Evolutionary conservation across 1,140 invertebrate species (phyloP).

Genomic region (Stegodyphus dumicola): DNA sequence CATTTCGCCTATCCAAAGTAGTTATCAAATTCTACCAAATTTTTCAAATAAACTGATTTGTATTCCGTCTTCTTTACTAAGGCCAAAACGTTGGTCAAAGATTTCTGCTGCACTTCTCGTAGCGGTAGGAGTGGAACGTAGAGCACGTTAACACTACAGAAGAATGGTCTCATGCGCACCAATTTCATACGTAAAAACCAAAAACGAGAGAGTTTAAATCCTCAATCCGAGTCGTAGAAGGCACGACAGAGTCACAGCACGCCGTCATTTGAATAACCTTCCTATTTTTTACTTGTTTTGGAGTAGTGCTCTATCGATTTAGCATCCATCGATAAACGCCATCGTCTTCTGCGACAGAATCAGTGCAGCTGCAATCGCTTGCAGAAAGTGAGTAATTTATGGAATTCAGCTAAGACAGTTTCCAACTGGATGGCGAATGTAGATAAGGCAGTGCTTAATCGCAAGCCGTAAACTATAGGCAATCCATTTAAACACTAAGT

Average conservation of each 20-base stretch:
- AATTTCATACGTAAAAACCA: neutral
- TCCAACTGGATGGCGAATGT: too few species aligned
- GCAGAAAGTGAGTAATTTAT: too few species aligned
- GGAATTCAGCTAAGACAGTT: too few species aligned
- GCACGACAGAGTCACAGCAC: neutral
- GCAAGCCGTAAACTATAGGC: too few species aligned
- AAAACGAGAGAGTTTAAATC: neutral
- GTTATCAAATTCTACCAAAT: neutral
- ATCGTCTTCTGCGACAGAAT: too few species aligned
- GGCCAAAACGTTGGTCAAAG: neutral
- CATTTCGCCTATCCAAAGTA: neutral
- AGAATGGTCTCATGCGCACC: neutral
- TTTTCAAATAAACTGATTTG: neutral
- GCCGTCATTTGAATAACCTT: too few species aligned
- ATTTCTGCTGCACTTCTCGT: slow-evolving; percentile 2
- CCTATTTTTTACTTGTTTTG: too few species aligned
- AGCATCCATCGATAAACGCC: too few species aligned
- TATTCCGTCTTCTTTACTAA: neutral
- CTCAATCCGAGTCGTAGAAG: neutral
- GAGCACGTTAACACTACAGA: neutral
- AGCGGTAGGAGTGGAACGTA: neutral
- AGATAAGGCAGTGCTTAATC: too few species aligned
- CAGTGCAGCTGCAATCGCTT: too few species aligned
- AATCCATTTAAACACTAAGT: too few species aligned
- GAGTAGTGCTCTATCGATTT: too few species aligned